These are phyloP conservation scores for Nematolebias whitei DNA, from an alignment of 2,113 vertebrate genomes.

Conservation along the genomic window DNA sequence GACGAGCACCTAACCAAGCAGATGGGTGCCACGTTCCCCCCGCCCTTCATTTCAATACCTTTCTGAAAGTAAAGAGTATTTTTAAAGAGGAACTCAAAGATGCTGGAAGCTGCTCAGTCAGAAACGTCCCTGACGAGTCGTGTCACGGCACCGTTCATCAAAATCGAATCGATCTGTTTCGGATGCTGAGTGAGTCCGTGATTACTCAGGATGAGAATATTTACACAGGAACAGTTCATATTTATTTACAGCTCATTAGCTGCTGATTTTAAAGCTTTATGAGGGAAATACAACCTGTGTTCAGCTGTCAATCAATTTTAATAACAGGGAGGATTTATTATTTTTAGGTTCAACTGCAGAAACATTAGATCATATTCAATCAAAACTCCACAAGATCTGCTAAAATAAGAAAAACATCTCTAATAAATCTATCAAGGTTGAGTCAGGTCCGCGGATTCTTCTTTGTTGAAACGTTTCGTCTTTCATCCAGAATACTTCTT, in stretches of 20 bases:
- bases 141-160: conserved; percentile 51
- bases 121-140: conserved; percentile 42
- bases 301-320: conserved; percentile 77
- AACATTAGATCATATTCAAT: background rate
- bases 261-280: conserved; percentile 85
- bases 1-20: conserved; percentile 2
- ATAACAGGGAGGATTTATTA: rapidly evolving
- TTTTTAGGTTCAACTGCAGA: too few relatives aligned
- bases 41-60: conserved; percentile 44
- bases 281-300: conserved; percentile 68
- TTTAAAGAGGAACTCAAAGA: conserved; percentile 24
- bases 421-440: too few relatives aligned
- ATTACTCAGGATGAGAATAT: conserved; percentile 74
- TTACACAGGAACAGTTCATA: conserved; percentile 76
- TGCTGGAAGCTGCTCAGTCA: conserved; percentile 30
- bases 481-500: too few relatives aligned
- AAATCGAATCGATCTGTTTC: conserved; percentile 57
- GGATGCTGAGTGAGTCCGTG: conserved; percentile 67
- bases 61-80: conserved; percentile 43
- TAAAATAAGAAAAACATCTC: too few relatives aligned
- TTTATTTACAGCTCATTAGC: conserved; percentile 85
- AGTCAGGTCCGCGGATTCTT: too few relatives aligned
- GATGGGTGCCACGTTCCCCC: conserved; percentile 36
- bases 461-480: too few relatives aligned
- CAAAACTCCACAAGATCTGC: background rate